Evolutionary conservation across 2,113 vertebrate genomes (phyloP), one percentile per base, ranked within the genome.

Genomic region (Pheucticus melanocephalus): DNA sequence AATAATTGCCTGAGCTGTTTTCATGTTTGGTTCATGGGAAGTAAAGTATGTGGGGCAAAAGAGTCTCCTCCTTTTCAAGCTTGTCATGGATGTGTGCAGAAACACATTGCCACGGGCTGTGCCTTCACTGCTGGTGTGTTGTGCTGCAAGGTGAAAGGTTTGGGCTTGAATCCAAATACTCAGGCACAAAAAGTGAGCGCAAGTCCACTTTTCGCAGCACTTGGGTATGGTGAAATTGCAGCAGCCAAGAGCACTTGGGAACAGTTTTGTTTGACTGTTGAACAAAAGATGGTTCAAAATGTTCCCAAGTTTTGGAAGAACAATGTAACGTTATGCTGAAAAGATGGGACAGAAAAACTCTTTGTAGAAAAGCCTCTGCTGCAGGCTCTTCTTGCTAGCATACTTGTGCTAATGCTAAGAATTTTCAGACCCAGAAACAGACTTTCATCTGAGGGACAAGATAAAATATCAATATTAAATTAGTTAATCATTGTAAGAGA

Each of bases 311-410:
- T 89, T 75, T 64, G 47, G 31, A 91, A 91, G 82, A 54, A 22
- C 0, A 6, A 8, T 30, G 23, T 27, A 87, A 56, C 0, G 0
- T 27, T 51, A 11, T 11, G 30, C 11, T 64, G 27, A 11, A 39
- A 39, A 59, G 14, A 8, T 31, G 1, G 13, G 48, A 35, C 19
- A 44, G 64, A 50, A 22, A 56, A 92, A 14, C 22, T 59, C 12
- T 51, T 64, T 60, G 35, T 11, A 54, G 28, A 64, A 88, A 37
- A 2, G 8, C 63, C 59, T 82, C n/a, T 71, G 44, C 47, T 71
- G 27, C 0, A 1, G 60, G 25, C 22, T 31, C 13, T 76, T 64
- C 53, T 68, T 88, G 35, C 27, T 39, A 54, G 13, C 3, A 0
- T 28, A 17, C 23, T 12, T 48, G 18, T 54, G 40, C 56, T 64